These are phyloP conservation scores for Ips typographus DNA, from an alignment of 1,140 invertebrate genomes.

Conservation along the genomic window DNA sequence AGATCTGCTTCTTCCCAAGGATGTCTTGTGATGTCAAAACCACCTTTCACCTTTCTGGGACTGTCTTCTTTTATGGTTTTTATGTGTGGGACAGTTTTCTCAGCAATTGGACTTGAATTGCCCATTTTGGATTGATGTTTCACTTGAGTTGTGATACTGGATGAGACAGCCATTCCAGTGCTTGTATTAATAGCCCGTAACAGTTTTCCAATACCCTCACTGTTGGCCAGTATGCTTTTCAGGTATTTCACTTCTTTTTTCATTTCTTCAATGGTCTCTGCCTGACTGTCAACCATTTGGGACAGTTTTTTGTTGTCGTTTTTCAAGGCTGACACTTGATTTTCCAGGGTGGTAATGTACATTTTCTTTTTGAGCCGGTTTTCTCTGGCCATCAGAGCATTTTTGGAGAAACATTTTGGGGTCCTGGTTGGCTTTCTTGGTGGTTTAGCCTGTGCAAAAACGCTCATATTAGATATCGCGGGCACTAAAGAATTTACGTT, in stretches of 20 bases:
- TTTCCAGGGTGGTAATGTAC: conserved; percentile 58
- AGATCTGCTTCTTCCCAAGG: conserved; percentile 39
- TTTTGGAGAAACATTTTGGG: conserved; percentile 49
- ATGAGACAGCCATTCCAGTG: conserved; percentile 46
- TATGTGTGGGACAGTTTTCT: conserved; percentile 23
- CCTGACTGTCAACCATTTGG: conserved; percentile 54
- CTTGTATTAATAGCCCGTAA: conserved; percentile 52
- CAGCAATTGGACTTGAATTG: conserved; percentile 22
- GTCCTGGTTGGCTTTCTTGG: conserved; percentile 32
- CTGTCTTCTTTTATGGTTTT: conserved; percentile 2
- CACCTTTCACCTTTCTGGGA: not conserved
- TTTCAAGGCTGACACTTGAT: conserved; percentile 52
- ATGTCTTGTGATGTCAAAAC: conserved; percentile 31
- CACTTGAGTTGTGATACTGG: conserved; percentile 40
- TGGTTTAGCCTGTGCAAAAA: conserved; percentile 26
- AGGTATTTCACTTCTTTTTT: conserved; percentile 57
- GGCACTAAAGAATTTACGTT: not conserved
- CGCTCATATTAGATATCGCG: conserved; percentile 13
- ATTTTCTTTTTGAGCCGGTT: conserved; percentile 62
- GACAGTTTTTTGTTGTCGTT: conserved; percentile 55
- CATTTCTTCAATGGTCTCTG: conserved; percentile 52
- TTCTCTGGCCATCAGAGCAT: conserved; percentile 61
- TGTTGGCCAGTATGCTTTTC: conserved; percentile 57
- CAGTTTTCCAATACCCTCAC: conserved; percentile 53
- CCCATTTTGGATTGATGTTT: conserved; percentile 13